Base-by-base conservation (phyloP, 2,797 vertebrate genomes). In the Diceros bicornis region DNA sequence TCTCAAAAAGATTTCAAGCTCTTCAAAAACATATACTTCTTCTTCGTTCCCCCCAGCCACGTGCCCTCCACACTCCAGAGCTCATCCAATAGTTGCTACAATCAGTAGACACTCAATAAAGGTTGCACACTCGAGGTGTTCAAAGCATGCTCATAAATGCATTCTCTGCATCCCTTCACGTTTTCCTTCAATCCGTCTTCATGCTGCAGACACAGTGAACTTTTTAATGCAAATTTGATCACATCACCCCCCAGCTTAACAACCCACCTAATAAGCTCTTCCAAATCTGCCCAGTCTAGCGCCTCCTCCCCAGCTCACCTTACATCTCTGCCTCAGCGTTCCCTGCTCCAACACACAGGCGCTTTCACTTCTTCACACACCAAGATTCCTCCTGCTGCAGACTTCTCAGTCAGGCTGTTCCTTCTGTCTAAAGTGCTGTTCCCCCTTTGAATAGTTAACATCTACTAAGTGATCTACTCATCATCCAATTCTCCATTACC, bases 81-180 rank as follows among this genome's bases (percentile, higher is more conserved):
- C n/a, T 59, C 66, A 68, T n/a, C 18, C 55, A 14, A 55, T 4
- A 66, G 8, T 50, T 41, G 47, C 23, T 74, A 21, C 47, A 23
- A 47, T 41, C 52, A 81, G 64, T 12, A 61, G 50, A n/a, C 3
- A 2, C 41, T 47, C 52, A 59, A 14, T 84, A 47, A 84, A 41
- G 61, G 44, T 3, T 7, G 27, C 17, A 29, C 1, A 0, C 32
- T 4, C 25, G 7, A 59, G 25, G 32, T 61, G 23, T 25, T 37
- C 66, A 57, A 62, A 96, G 52, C 41, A 44, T 2, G 27, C 6
- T 66, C 91, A 86, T n/a, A 61, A 11, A 2, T 11, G 37, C 37
- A 34, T 25, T 37, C 79, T n/a, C 69, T 52, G 64, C 11, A 59
- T 27, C 89, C 37, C 41, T 74, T n/a, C 16, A 2, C 14, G 47